Conservation (phyloP, 1,140 invertebrate species). For the Portunus trituberculatus region DNA sequence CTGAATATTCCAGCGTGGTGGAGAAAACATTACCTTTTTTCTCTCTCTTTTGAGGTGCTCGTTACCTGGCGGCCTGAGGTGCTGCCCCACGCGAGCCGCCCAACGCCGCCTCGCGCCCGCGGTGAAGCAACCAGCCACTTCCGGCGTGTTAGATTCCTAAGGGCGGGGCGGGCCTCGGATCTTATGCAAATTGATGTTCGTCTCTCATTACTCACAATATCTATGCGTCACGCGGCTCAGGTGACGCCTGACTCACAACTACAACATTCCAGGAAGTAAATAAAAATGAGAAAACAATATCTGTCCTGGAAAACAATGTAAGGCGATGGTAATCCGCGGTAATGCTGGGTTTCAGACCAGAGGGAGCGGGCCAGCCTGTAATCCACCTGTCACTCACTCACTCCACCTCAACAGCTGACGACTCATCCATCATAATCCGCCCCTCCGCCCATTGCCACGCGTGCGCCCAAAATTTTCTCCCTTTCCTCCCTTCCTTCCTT, state of each 20-base stretch:
- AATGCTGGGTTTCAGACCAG: not conserved
- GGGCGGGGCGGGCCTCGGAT: not conserved
- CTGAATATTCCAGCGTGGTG: not conserved
- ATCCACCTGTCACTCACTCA: constrained; percentile 9
- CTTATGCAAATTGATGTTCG: not conserved
- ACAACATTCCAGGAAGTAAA: not conserved
- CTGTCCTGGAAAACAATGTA: constrained; percentile 21
- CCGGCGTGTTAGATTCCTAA: constrained; percentile 1
- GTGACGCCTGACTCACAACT: not conserved
- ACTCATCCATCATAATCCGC: constrained; percentile 25
- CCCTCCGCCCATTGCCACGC: constrained; percentile 21
- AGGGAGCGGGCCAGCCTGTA: not conserved
- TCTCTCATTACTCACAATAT: constrained; percentile 22
- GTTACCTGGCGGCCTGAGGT: not conserved
- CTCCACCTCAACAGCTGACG: not conserved
- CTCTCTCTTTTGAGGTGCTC: not conserved
- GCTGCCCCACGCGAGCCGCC: not conserved
- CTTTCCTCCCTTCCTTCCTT: not conserved
- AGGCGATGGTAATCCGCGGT: not conserved
- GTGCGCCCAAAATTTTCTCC: not conserved
- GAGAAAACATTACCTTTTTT: constrained; percentile 22
- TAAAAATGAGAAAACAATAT: not conserved
- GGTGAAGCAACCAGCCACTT: not conserved
- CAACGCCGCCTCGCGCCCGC: not conserved
- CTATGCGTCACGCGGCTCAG: not conserved